Evolutionary conservation across 2,797 vertebrate species (phyloP).

Genomic region (Mus minutoides): DNA sequence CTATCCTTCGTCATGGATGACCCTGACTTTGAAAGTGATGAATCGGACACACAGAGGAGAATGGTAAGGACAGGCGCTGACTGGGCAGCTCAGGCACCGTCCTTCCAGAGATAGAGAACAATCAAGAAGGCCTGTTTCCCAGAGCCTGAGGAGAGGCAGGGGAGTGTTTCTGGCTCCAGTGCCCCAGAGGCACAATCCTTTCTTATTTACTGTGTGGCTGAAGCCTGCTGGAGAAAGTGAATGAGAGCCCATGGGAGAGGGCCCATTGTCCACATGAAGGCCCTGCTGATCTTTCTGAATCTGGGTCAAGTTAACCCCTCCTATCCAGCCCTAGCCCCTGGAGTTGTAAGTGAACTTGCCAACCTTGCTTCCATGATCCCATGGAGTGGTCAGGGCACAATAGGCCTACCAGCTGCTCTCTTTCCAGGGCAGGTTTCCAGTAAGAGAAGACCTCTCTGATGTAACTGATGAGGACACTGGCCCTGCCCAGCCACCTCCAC

Average conservation of each 20-base stretch:
- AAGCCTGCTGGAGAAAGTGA: not conserved
- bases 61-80: conserved; percentile 79
- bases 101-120: not conserved
- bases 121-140: not conserved
- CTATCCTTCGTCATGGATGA: conserved; percentile 98
- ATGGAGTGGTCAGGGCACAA: not conserved
- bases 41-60: conserved; percentile 89
- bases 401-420: not conserved
- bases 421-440: conserved; percentile 90
- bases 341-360: not conserved
- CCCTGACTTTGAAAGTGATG: conserved; percentile 97
- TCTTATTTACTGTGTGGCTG: not conserved
- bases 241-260: not conserved
- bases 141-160: not conserved
- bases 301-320: not conserved
- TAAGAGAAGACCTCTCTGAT: conserved; percentile 93
- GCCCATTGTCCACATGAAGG: rapidly evolving
- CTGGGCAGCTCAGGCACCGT: not conserved
- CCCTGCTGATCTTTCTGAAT: not conserved
- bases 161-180: not conserved
- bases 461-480: conserved; percentile 90
- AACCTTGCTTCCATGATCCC: not conserved
- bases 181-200: too few relatives aligned
- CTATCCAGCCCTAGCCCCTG: not conserved
- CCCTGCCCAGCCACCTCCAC: conserved; percentile 82